These are phyloP conservation scores for Heteromormyrus szaboi DNA, from an alignment of 2,797 vertebrate genomes.

Conservation along the genomic window DNA sequence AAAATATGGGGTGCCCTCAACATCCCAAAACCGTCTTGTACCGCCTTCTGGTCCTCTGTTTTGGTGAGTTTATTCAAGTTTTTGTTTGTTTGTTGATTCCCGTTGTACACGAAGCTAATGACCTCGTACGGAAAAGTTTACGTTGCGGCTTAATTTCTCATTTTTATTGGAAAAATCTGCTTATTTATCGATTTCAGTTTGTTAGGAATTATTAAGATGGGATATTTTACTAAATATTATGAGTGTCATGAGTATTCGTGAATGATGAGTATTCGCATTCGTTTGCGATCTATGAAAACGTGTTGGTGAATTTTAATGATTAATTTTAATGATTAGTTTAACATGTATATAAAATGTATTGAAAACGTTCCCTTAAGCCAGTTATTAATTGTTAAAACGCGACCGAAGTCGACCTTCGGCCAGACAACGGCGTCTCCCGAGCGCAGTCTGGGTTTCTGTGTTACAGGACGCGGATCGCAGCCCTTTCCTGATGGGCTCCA, in stretches of 20 bases:
- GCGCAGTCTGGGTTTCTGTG: neutral
- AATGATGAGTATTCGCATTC: neutral
- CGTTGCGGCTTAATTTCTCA: neutral
- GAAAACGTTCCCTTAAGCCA: neutral
- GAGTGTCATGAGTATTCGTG: neutral
- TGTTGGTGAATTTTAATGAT: neutral
- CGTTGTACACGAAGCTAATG: neutral
- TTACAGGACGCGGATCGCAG: neutral
- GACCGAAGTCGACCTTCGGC: neutral
- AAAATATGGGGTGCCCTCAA: slow-evolving; percentile 29
- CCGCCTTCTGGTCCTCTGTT: slow-evolving; percentile 24
- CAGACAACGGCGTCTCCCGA: neutral
- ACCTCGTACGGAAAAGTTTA: neutral
- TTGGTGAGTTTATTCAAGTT: slow-evolving; percentile 51
- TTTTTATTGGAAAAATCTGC: neutral
- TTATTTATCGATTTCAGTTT: neutral
- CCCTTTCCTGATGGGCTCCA: neutral
- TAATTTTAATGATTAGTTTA: neutral
- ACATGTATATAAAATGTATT: neutral
- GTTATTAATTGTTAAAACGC: neutral
- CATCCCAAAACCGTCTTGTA: slow-evolving; percentile 15
- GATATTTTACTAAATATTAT: neutral
- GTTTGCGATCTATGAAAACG: neutral
- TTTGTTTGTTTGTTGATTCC: neutral
- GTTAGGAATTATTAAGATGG: neutral